phyloP scores from a whole-genome alignment of 2,113 vertebrate genomes.

The Eira barbara region DNA sequence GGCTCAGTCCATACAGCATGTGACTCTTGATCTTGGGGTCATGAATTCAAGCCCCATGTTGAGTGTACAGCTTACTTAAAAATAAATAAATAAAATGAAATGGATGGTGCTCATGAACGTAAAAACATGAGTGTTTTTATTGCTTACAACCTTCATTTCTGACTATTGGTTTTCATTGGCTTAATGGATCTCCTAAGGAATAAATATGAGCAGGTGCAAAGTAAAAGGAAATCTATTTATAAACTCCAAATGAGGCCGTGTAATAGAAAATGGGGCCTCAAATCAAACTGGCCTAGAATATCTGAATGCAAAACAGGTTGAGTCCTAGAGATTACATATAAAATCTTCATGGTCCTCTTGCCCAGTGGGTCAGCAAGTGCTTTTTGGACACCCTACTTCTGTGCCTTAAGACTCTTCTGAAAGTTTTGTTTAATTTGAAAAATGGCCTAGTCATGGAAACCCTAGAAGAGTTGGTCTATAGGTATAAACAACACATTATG shows the following conservation, averaged over 20 bases:
- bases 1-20: neutral
- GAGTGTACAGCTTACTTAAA: neutral
- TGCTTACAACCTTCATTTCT: neutral
- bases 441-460: neutral
- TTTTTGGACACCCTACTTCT: neutral
- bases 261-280: neutral
- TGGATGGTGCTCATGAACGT: neutral
- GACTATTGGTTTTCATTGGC: neutral
- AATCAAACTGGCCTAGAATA: neutral
- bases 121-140: neutral
- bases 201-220: neutral
- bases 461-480: neutral
- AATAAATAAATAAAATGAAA: neutral
- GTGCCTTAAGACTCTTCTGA: neutral
- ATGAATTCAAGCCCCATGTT: neutral
- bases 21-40: neutral
- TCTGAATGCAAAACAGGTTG: neutral
- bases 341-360: neutral
- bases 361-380: neutral
- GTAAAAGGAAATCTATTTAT: neutral
- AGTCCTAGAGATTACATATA: neutral
- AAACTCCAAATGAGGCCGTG: neutral
- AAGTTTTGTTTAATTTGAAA: constrained; percentile 35
- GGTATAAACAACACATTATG: neutral
- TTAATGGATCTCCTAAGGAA: neutral